Base-by-base conservation (phyloP, 2,888 invertebrate species). In the Fissipunctia ypsillon region DNA sequence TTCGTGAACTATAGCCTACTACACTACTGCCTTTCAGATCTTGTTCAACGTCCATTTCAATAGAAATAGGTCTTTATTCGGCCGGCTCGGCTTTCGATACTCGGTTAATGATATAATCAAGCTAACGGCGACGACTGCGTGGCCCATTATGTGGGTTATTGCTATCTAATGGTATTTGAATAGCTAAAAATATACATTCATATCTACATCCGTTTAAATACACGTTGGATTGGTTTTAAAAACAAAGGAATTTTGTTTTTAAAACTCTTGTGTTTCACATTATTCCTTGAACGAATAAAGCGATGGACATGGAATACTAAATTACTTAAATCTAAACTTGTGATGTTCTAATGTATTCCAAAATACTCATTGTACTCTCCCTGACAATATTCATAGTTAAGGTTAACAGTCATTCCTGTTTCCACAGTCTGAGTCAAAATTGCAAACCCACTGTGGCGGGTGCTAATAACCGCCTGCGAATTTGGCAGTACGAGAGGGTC, bases 401-500 rank as follows among this genome's bases (percentile, higher is more conserved):
- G 50, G 60, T 41, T 38, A 69, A n/a, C 52, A 35, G 38, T 69
- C 28, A 74, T 59, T 59, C 35, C 9, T 31, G 50, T 74, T 72
- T 77, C 72, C 48, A 78, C 59, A 64, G 63, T 73, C 50, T 73
- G 38, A 73, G 76, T 71, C 56, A 57, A 77, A 76, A 83, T 78
- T 84, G 81, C 81, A 77, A 85, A 76, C 69, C 68, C 56, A 69
- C 79, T 63, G 64, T 60, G 67, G 48, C 76, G 79, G 71, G 75
- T 87, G 87, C 86, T 88, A 91, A 88, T 90, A 88, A 88, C 89
- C 83, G 88, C 87, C 88, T 80, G 91, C 89, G 85, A 93, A 93
- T 93, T 93, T 88, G 89, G 88, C 86, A 84, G 80, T 83, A 83
- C 76, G 88, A 90, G 88, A 90, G 95, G 95, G 95, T 94, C 89